Evolutionary conservation across 1,140 invertebrate species (phyloP).

Genomic region (Plutomurus gul): DNA sequence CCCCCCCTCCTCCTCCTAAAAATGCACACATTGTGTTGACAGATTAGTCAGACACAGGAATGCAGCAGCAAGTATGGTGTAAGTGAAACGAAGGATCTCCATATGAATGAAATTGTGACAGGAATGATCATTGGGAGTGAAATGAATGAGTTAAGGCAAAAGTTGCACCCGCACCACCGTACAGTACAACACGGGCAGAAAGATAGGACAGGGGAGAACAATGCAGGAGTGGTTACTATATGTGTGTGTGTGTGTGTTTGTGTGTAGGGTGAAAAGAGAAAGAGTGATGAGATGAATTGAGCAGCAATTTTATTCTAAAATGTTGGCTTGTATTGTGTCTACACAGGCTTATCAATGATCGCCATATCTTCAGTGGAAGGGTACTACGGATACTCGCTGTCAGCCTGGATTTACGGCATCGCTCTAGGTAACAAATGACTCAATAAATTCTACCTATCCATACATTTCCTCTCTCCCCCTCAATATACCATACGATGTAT

Average conservation of each 20-base stretch:
- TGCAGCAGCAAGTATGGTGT: too few species aligned
- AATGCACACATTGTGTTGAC: too few species aligned
- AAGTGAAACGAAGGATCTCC: too few species aligned
- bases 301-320: slow-evolving; percentile 20
- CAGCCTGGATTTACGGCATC: slow-evolving; percentile 53
- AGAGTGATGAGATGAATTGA: background rate
- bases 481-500: background rate
- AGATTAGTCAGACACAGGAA: too few species aligned
- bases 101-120: too few species aligned
- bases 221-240: too few species aligned
- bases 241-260: too few species aligned
- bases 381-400: slow-evolving; percentile 69
- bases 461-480: background rate
- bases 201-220: background rate
- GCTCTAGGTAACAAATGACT: slow-evolving; percentile 48
- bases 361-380: slow-evolving; percentile 58
- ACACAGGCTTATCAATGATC: slow-evolving; percentile 52
- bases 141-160: too few species aligned
- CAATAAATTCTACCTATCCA: slow-evolving; percentile 37
- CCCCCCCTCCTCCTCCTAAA: too few species aligned
- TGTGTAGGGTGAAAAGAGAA: background rate
- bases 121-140: too few species aligned
- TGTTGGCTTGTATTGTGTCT: slow-evolving; percentile 23
- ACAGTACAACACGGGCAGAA: too few species aligned
- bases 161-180: too few species aligned